Evolutionary conservation across 2,113 vertebrate species (phyloP), one percentile per base, ranked within the genome.

Genomic region (Chloropsis hardwickii): DNA sequence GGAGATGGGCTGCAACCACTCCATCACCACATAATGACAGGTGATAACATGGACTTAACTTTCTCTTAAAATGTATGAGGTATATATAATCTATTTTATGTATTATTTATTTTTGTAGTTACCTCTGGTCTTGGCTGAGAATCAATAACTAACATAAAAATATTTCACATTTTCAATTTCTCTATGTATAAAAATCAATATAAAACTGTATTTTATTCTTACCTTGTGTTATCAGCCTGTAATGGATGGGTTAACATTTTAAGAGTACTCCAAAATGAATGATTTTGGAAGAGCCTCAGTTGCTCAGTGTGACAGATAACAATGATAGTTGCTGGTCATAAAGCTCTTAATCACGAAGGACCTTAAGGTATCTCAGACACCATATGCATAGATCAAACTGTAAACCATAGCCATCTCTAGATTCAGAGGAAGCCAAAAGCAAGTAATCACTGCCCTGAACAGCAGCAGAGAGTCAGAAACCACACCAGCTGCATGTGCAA

Each of bases 101-200:
- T 79, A 84, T 94, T 91, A 95, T 95, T 96, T 97, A 92, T 91
- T 95, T 92, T 77, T 60, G 45, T 60, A 79, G 84, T 66, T 88
- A 79, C 74, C 81, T 80, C 62, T 91, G 48, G 37, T 67, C 71
- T 86, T 85, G 70, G 69, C 66, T 86, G 39, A 89, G 58, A 80
- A 94, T 86, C 94, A 92, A 90, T 86, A 92, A 58, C 87, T 77
- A 94, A 94, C 89, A 61, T 42, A 54, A 89, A 97, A 91, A 93
- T 80, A 70, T 93, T 80, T 94, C 95, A 89, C 73, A 64, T 87
- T 93, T 95, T 91, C 83, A 42, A 51, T 92, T 85, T 96, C 33
- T 65, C 86, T 50, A 11, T 24, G 35, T 71, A 90, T 81, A 95
- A 96, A 94, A 95, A 91, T 89, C 86, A 94, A 94, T 89, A 94